Evolutionary conservation across 2,797 vertebrate genomes (phyloP), one percentile per base, ranked within the genome.

Genomic region (Melanotaenia trifasciata): DNA sequence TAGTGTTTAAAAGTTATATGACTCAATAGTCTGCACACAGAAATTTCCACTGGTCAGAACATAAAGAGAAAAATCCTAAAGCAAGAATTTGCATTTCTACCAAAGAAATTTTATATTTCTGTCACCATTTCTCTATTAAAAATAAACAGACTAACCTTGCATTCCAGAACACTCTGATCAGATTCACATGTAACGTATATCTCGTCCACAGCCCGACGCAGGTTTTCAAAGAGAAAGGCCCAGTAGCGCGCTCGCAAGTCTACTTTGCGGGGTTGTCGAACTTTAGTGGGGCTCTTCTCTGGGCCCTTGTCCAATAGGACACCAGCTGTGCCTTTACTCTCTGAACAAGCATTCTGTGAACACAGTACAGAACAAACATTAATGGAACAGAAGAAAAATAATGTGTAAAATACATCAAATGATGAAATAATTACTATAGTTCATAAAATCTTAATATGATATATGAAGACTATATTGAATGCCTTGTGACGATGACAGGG

Each of bases 121-220:
- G 1, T 32, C 43, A 45, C 18, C 5, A 0, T 4, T 45, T 20
- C 5, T 20, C 18, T 11, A 2, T 0, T 13, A 20, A 28, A 38
- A n/a, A 22, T 0, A 43, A 50, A 14, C 22, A 43, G 20, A 85
- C 95, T 83, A 83, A 99, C 98, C 96, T 96, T 99, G 94, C 98
- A 99, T 78, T 99, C 98, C 28, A 99, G 97, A n/a, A 99, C 98
- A 0, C 98, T 99, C 94, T 99, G 97, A 81, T 99, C 98, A 0
- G 98, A 98, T 86, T 99, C 98, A 79, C 98, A 99, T 0, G 98
- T 99, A 72, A 98, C 98, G 0, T 99, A 99, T 86, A 99, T 99
- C 76, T 99, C 98, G 58, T 99, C 98, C 14, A 99, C 98, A 0
- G 98, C 98, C 16, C 98, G 92, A 3, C 98, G 94, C 60, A 99